Conservation (phyloP, 2,113 vertebrate genomes). For the Opisthocomus hoazin region DNA sequence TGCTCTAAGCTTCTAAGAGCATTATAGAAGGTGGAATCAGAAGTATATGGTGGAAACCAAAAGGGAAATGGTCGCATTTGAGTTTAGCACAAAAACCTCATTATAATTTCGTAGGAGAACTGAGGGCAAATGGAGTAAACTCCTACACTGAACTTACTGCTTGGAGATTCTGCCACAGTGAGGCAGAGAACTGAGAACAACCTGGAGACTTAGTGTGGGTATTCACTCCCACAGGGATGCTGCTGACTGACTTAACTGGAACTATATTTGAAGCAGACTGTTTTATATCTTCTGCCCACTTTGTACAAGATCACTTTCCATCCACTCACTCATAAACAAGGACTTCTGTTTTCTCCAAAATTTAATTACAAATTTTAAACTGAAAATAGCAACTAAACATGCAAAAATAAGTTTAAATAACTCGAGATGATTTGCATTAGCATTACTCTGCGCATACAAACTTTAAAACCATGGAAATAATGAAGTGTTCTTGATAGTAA, state of each 20-base stretch:
- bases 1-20: background rate
- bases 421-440: background rate
- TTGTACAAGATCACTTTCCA: background rate
- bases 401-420: background rate
- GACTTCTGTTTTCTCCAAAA: background rate
- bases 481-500: background rate
- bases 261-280: background rate
- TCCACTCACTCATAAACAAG: background rate
- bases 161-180: background rate
- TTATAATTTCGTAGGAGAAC: background rate
- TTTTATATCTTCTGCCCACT: conserved; percentile 6
- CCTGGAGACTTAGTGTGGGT: background rate
- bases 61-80: background rate
- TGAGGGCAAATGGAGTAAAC: conserved; percentile 3
- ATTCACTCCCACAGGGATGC: conserved; percentile 28
- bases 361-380: background rate
- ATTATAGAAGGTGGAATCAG: background rate
- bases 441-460: background rate
- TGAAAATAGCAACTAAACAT: background rate
- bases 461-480: background rate
- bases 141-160: conserved; percentile 8
- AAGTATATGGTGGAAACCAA: background rate
- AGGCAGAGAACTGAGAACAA: background rate
- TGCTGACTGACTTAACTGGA: conserved; percentile 28
- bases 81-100: background rate